Base-by-base conservation (phyloP, 2,888 invertebrate genomes). In the Parelbella ahira region DNA sequence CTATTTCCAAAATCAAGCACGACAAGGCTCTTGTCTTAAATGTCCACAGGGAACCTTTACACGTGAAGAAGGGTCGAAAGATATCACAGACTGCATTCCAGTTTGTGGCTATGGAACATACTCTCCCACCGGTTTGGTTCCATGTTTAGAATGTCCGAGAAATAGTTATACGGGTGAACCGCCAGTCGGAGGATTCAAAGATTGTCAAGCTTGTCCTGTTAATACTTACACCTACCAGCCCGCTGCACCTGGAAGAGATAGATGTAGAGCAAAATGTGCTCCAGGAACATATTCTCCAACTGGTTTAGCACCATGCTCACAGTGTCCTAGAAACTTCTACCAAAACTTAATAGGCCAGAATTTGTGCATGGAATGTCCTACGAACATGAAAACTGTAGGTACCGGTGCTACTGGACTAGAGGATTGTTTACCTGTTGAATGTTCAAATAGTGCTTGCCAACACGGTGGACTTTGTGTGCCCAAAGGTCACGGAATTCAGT, bases 11-110 rank as follows among this genome's bases (percentile, higher is more conserved):
- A 97, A 97, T 63, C 91, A 93, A 59, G 95, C 95, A 47, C 91
- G 97, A 25, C 97, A 97, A 88, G 96, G 96, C 1, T 90, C 93
- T 0, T 99, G 99, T 72, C 89, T 94, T 30, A 92, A 94, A 49
- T 99, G 99, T 73, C 97, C 98, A 0, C 91, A 92, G 58, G 98
- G 97, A 51, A 97, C 96, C 4, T 98, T 97, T 66, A 98, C 98
- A 0, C 90, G 92, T 59, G 96, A 96, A 80, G 93, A 95, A 78
- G 96, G 96, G 10, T 95, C 96, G 0, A 97, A 97, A 75, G 92
- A 93, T 41, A 86, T 95, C 23, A 90, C 91, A 44, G 96, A 96
- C 59, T 97, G 97, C 65, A 90, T 97, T 36, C 97, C 98, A 1
- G 97, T 97, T 5, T 99, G 98, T 71, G 89, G 92, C 5, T 91